Evolutionary conservation across 2,888 invertebrate species (phyloP).

Genomic region (Macrosiphum euphorbiae): DNA sequence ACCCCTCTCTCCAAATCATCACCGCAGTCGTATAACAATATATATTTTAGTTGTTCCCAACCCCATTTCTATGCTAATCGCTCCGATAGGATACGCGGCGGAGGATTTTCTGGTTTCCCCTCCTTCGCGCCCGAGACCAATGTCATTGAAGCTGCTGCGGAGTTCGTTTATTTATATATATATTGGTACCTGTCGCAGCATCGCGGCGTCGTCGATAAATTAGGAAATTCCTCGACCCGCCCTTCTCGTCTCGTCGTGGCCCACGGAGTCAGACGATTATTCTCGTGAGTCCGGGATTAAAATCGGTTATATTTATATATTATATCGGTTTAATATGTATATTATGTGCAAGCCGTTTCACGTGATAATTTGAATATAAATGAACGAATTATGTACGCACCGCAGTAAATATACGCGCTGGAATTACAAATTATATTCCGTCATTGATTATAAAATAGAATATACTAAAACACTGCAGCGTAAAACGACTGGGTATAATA

Average conservation of each 20-base stretch:
- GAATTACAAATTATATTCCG: background rate
- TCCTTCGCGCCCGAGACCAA: background rate
- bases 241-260: background rate
- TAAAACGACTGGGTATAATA: background rate
- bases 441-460: background rate
- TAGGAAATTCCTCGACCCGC: constrained; percentile 20
- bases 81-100: background rate
- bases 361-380: constrained; percentile 28
- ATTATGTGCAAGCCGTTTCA: background rate
- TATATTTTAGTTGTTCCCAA: constrained; percentile 13
- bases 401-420: background rate
- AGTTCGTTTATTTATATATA: background rate
- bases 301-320: background rate
- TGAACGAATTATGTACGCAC: background rate
- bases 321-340: background rate
- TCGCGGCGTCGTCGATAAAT: constrained; percentile 22
- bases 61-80: constrained; percentile 58
- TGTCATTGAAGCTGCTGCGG: constrained; percentile 1
- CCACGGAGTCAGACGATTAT: background rate
- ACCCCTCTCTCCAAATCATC: background rate
- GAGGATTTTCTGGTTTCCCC: constrained; percentile 35
- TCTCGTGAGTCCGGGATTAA: constrained; percentile 14
- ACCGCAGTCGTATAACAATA: background rate
- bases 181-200: background rate
- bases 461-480: background rate